phyloP scores from a whole-genome alignment of 1,140 invertebrate genomes.

The Hycleus cichorii region DNA sequence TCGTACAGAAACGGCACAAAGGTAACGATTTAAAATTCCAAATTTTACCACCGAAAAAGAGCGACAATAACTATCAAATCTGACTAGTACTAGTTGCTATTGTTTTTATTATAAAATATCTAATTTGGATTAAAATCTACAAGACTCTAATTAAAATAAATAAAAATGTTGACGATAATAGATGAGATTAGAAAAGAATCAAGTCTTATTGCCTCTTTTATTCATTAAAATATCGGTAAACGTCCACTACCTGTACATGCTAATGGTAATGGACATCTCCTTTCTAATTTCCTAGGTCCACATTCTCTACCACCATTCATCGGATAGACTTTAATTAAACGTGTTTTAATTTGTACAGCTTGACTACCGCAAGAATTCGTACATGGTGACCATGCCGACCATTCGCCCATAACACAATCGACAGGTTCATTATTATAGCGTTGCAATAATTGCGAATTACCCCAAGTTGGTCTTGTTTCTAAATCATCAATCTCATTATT shows the following conservation, averaged over 20 bases:
- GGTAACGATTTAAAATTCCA: slow-evolving; percentile 50
- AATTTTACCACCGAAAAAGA: slow-evolving; percentile 43
- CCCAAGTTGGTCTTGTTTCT: background rate
- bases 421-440: background rate
- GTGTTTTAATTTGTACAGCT: slow-evolving; percentile 18
- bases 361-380: slow-evolving; percentile 17
- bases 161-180: background rate
- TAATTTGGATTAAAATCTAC: slow-evolving; percentile 8
- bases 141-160: background rate
- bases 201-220: background rate
- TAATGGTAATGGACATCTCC: slow-evolving; percentile 19
- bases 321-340: slow-evolving; percentile 10
- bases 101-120: slow-evolving; percentile 7
- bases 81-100: slow-evolving; percentile 23
- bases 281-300: slow-evolving; percentile 7
- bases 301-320: slow-evolving; percentile 8
- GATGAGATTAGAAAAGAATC: background rate
- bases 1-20: slow-evolving; percentile 52
- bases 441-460: background rate
- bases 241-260: slow-evolving; percentile 16
- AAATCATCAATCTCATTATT: background rate
- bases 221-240: background rate
- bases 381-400: slow-evolving; percentile 21
- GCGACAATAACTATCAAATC: slow-evolving; percentile 6
- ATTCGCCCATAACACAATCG: slow-evolving; percentile 22